A percentile compares a stretch with the other conserved stretches of the same genome.
These are phyloP conservation scores for Diplogasteroides magnus DNA, from an alignment of 1,140 invertebrate species.

Conservation along the genomic window DNA sequence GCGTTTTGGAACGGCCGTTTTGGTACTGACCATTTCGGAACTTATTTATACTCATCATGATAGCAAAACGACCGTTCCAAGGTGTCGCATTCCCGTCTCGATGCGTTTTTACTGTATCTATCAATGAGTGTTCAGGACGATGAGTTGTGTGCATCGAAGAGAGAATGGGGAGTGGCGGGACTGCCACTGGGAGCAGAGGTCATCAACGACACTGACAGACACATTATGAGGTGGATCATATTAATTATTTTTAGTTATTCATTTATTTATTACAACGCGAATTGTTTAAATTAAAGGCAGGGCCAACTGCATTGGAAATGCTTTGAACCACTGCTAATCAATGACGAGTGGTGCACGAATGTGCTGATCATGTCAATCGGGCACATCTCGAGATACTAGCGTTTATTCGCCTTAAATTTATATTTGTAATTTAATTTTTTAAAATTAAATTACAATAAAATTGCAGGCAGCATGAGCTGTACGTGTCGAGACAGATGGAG, in stretches of 20 bases:
- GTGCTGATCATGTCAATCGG: no score
- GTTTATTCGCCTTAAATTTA: neutral
- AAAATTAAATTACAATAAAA: no score
- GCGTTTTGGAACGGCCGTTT: neutral
- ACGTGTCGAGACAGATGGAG: constrained; percentile 93
- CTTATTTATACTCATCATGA: neutral
- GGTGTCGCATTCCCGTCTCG: neutral
- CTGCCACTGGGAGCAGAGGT: constrained; percentile 45
- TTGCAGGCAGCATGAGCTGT: constrained; percentile 79
- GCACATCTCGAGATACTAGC: neutral
- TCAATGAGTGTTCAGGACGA: no score
- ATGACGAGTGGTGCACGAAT: neutral
- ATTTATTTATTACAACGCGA: no score
- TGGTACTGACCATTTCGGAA: neutral
- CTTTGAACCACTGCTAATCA: neutral
- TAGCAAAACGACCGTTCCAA: neutral
- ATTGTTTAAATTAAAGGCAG: no score
- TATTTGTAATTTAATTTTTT: no score
- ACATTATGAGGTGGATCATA: constrained; percentile 73
- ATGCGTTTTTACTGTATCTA: neutral
- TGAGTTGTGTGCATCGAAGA: neutral
- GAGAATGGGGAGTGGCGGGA: constrained; percentile 32
- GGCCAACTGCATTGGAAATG: no score
- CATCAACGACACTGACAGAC: constrained; percentile 71
- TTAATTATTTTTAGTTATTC: neutral